Evolutionary conservation across 2,888 invertebrate species (phyloP).

Genomic region (Standfussiana lucernea): DNA sequence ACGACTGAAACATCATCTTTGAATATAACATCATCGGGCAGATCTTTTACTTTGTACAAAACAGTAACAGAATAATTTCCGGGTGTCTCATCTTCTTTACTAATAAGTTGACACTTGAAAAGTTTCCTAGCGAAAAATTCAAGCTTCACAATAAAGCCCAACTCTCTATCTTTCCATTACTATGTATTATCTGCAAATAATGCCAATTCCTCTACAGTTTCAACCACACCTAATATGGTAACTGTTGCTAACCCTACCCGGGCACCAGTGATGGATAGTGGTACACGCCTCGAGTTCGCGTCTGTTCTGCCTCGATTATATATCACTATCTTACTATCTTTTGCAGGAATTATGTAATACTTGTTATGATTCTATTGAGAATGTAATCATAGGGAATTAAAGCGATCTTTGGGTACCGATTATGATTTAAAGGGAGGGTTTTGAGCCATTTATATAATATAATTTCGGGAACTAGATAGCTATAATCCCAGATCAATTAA

Average conservation of each 20-base stretch:
- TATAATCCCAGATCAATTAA: not conserved
- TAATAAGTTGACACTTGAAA: not conserved
- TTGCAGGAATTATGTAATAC: slow-evolving; percentile 55
- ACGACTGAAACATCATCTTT: not conserved
- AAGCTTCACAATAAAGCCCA: not conserved
- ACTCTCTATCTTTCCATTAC: not conserved
- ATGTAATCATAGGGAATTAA: slow-evolving; percentile 25
- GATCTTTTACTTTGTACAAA: not conserved
- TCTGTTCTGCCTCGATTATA: slow-evolving; percentile 55
- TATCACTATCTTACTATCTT: slow-evolving; percentile 53
- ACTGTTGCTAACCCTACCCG: slow-evolving; percentile 61
- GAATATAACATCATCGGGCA: not conserved
- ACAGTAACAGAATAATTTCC: not conserved
- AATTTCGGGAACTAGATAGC: not conserved
- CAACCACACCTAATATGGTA: slow-evolving; percentile 1
- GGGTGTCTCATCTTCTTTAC: not conserved
- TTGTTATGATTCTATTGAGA: slow-evolving; percentile 58
- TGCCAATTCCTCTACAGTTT: slow-evolving; percentile 3
- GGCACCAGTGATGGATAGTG: slow-evolving; percentile 68
- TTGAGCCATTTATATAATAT: not conserved
- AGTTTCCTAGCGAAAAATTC: not conserved
- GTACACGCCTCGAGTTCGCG: slow-evolving; percentile 66
- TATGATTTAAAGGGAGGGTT: not conserved
- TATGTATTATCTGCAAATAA: not conserved
- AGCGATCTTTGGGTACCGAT: slow-evolving; percentile 4